phyloP scores from a whole-genome alignment of 2,888 invertebrate species.

The Agriopis leucophaearia region DNA sequence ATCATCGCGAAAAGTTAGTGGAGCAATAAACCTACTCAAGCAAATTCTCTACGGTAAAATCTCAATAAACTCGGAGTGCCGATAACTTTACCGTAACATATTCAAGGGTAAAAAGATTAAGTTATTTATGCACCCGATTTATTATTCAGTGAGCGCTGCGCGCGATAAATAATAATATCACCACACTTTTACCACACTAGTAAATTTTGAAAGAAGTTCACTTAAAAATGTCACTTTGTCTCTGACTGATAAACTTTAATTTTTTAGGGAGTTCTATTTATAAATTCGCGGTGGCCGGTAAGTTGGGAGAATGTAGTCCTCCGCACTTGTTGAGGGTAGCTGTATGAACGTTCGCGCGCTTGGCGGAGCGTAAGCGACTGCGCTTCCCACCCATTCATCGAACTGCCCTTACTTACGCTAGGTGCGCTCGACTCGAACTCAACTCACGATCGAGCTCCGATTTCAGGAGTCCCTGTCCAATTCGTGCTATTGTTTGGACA shows the following conservation, averaged over 20 bases:
- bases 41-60: constrained; percentile 32
- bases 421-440: constrained; percentile 63
- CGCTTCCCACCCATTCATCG: constrained; percentile 81
- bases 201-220: constrained; percentile 7
- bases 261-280: constrained; percentile 12
- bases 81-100: constrained; percentile 44
- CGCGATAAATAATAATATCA: constrained; percentile 19
- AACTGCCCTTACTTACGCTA: constrained; percentile 62
- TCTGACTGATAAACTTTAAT: constrained; percentile 3
- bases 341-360: constrained; percentile 79
- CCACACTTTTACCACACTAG: constrained; percentile 17
- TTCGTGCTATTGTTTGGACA: constrained; percentile 1
- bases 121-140: constrained; percentile 40
- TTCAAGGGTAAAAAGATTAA: constrained; percentile 39
- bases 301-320: constrained; percentile 39
- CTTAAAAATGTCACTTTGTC: constrained; percentile 23
- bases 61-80: constrained; percentile 30
- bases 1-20: constrained; percentile 17
- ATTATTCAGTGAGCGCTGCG: constrained; percentile 27
- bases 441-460: constrained; percentile 48
- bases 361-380: constrained; percentile 82
- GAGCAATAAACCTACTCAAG: constrained; percentile 26
- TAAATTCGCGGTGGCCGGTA: constrained; percentile 36
- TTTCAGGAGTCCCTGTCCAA: constrained; percentile 11
- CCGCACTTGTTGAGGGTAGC: constrained; percentile 77